Percentiles rank a stretch among this genome's conserved stretches.
Conservation (phyloP, 2,797 vertebrate species). For the Triplophysa yarkandensis region DNA sequence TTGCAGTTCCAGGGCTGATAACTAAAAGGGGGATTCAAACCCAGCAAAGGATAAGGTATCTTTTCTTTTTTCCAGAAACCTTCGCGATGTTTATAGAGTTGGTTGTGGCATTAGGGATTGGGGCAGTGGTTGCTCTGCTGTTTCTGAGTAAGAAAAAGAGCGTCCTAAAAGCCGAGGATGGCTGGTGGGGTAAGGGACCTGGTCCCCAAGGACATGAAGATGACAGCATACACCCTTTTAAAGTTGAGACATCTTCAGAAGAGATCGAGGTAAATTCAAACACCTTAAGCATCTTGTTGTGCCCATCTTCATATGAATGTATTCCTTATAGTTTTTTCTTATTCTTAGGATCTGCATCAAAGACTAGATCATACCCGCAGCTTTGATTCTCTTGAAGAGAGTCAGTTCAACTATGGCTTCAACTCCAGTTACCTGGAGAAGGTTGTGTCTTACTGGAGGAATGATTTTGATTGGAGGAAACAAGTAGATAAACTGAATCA, state of each 20-base stretch:
- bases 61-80: constrained; percentile 18
- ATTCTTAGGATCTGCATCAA: constrained; percentile 77
- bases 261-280: constrained; percentile 77
- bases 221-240: constrained; percentile 75
- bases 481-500: constrained; percentile 84
- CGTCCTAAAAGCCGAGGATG: constrained; percentile 76
- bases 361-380: constrained; percentile 81
- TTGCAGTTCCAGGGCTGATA: not conserved
- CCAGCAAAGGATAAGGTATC: not conserved
- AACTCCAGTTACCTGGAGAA: constrained; percentile 79
- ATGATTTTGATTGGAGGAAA: constrained; percentile 83
- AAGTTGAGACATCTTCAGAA: constrained; percentile 74
- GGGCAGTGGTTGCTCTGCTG: constrained; percentile 73
- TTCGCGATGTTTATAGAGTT: constrained; percentile 70
- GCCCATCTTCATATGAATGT: no score
- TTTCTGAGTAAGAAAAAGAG: constrained; percentile 68
- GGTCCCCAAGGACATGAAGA: constrained; percentile 63
- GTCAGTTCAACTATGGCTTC: constrained; percentile 85
- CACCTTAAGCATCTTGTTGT: not conserved
- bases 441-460: constrained; percentile 86
- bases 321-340: no score
- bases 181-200: constrained; percentile 83
- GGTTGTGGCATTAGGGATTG: constrained; percentile 68
- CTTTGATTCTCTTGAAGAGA: constrained; percentile 76
- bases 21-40: not conserved